Conservation (phyloP, 2,113 vertebrate species). For the Orthonyx spaldingii region DNA sequence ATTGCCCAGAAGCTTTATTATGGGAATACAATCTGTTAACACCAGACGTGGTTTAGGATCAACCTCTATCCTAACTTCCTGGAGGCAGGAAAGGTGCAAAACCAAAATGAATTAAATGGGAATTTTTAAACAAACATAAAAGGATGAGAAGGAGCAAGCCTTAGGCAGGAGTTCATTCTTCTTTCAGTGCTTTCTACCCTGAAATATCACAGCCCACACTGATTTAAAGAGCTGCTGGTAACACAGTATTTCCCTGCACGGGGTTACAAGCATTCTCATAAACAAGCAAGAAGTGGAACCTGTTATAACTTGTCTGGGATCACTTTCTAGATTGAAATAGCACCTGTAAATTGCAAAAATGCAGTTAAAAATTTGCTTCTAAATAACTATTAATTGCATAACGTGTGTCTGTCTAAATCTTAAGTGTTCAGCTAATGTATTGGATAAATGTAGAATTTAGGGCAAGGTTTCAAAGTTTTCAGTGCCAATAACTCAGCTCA, state of each 20-base stretch:
- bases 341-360: not conserved
- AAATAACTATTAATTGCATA: not conserved
- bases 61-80: not conserved
- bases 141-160: not conserved
- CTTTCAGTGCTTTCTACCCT: not conserved
- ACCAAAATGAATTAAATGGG: not conserved
- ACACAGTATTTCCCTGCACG: fast-evolving
- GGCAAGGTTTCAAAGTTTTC: not conserved
- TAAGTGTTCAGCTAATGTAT: not conserved
- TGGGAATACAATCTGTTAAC: not conserved
- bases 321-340: not conserved
- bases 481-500: not conserved
- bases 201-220: not conserved
- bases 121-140: not conserved
- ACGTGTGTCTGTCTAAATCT: not conserved
- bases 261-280: not conserved
- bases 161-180: not conserved
- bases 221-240: not conserved
- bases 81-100: not conserved
- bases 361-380: not conserved
- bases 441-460: not conserved
- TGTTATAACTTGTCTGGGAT: not conserved
- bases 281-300: not conserved
- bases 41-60: not conserved
- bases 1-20: not conserved